Conservation (phyloP, 2,797 vertebrate genomes). For the Pipistrellus pygmaeus region DNA sequence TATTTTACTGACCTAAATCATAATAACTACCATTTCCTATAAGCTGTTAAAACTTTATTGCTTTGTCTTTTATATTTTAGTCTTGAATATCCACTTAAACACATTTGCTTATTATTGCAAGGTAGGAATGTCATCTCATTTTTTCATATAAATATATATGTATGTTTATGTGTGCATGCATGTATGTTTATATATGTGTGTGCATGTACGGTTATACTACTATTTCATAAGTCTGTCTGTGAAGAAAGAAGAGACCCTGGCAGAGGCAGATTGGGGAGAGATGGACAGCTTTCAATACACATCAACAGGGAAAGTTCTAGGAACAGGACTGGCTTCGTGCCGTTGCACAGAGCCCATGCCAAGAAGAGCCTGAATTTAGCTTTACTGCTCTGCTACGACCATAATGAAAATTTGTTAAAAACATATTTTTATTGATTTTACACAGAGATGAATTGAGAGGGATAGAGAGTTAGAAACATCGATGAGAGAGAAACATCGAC, state of each 20-base stretch:
- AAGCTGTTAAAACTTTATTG: neutral
- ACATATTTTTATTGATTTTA: no score
- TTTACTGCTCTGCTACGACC: neutral
- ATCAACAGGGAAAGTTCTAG: neutral
- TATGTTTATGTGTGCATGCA: no score
- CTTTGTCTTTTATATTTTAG: neutral
- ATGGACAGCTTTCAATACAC: neutral
- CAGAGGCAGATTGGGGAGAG: neutral
- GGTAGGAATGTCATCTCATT: neutral
- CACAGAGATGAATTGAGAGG: no score
- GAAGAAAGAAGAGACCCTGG: neutral
- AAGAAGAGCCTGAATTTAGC: neutral
- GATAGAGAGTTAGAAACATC: no score
- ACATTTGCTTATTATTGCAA: neutral
- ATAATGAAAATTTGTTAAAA: neutral
- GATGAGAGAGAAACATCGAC: no score
- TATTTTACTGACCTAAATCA: neutral
- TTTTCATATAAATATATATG: neutral
- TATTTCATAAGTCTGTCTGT: neutral
- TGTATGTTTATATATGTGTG: neutral
- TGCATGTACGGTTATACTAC: neutral
- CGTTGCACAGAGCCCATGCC: neutral
- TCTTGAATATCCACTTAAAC: neutral
- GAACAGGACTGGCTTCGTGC: neutral
- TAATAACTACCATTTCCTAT: neutral